Conservation (phyloP, 1,140 invertebrate genomes). For the Leucophenga varia region DNA sequence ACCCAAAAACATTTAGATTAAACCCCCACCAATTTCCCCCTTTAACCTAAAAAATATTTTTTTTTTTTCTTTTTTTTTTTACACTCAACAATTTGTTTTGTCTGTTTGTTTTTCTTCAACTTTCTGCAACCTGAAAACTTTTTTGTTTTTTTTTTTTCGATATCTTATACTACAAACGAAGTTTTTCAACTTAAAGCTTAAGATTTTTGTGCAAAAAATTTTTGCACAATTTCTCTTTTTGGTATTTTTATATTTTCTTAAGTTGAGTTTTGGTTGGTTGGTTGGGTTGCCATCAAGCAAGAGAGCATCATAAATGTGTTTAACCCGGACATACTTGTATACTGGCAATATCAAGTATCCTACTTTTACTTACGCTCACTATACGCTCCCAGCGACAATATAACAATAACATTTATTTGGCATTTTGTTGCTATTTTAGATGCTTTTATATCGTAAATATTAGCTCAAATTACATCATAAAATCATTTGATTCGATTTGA, state of each 20-base stretch:
- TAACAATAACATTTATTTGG: conserved; percentile 56
- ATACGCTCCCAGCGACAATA: conserved; percentile 54
- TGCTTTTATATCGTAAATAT: conserved; percentile 56
- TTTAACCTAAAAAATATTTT: too few species aligned
- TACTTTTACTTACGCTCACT: too few species aligned
- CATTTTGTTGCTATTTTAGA: conserved; percentile 54
- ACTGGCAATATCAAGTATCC: too few species aligned
- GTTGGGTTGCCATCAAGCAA: background rate
- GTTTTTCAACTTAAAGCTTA: conserved; percentile 30
- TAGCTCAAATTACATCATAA: conserved; percentile 56
- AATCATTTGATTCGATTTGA: conserved; percentile 57
- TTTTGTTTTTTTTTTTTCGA: conserved; percentile 1
- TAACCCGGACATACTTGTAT: too few species aligned
- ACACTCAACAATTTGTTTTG: conserved; percentile 24
- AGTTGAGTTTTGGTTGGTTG: background rate
- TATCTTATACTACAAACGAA: too few species aligned
- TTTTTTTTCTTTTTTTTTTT: too few species aligned
- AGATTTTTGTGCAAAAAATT: conserved; percentile 21
- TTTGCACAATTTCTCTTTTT: conserved; percentile 25
- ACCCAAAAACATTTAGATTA: too few species aligned
- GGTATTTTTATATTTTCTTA: conserved; percentile 12
- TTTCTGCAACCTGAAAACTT: background rate
- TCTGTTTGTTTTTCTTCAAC: conserved; percentile 4
- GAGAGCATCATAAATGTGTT: conserved; percentile 42
- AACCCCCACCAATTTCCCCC: too few species aligned